phyloP scores from a whole-genome alignment of 2,113 vertebrate genomes.

The Taxidea taxus region DNA sequence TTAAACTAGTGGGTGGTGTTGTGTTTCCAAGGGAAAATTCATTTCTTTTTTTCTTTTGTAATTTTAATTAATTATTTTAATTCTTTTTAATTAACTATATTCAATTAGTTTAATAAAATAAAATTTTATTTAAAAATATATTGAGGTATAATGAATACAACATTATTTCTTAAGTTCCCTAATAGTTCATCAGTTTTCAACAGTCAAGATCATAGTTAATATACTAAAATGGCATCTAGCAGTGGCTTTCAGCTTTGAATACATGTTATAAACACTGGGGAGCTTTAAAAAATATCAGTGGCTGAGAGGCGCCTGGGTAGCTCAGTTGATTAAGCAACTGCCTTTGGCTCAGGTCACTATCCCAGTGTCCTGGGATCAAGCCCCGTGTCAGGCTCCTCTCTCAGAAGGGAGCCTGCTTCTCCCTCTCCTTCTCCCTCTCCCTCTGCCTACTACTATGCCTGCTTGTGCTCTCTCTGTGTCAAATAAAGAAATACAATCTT shows the following conservation, averaged over 20 bases:
- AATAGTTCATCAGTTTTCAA: neutral
- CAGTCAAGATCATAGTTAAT: neutral
- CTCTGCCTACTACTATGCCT: too few species aligned
- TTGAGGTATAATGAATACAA: neutral
- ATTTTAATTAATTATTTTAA: neutral
- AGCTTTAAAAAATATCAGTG: neutral
- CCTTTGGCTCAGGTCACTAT: too few species aligned
- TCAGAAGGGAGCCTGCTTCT: too few species aligned
- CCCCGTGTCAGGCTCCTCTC: too few species aligned
- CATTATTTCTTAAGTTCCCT: neutral
- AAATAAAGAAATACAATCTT: too few species aligned
- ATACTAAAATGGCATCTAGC: neutral
- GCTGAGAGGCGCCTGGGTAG: neutral
- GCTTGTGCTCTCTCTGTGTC: too few species aligned
- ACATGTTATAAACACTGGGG: neutral
- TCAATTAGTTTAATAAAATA: neutral
- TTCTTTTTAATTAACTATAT: neutral
- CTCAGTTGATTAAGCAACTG: too few species aligned
- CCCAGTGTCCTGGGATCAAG: too few species aligned
- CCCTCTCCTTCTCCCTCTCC: too few species aligned
- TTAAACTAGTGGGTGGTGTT: neutral
- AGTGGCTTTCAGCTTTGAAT: neutral
- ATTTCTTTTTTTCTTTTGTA: neutral
- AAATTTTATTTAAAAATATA: neutral
- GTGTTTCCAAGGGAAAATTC: neutral